Evolutionary conservation across 1,140 invertebrate species (phyloP), one percentile per base, ranked within the genome.

Genomic region (Pseudachorutes palmiensis): DNA sequence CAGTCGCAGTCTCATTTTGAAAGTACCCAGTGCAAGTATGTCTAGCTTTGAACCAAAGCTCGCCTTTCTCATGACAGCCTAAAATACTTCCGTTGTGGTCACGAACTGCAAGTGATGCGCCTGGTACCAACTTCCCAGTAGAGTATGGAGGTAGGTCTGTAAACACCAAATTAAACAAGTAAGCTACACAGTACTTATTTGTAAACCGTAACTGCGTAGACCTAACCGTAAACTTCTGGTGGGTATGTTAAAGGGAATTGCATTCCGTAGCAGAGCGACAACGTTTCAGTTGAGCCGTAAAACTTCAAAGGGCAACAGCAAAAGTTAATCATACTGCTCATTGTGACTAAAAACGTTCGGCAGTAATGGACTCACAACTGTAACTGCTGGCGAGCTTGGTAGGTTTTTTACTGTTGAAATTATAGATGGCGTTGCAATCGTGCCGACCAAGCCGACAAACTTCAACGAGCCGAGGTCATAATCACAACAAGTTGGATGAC

Each of bases 1-100:
- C 30, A 2, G 33, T 45, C 41, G 33, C 22, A 19, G 2, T 63
- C 9, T 19, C 30, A 30, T 64, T 48, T 5, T 51, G 48, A 2
- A 49, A 51, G 28, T 64, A 64, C 1, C n/a, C 36, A 29, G 30
- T 48, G 29, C 14, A 49, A 12, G 30, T 2, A 2, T 5, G 24
- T 26, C 24, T 2, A 31, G 26, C 3, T 29, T 64, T 49, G 41
- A 64, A 41, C 41, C 45, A 64, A 32, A 65, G 49, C 57, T 65
- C 64, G 9, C 64, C 64, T 24, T 65, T 55, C 33, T 32, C 12
- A 5, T 58, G 3, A 29, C 48, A 9, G 2, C 64, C 64, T 2
- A 65, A 2, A 32, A 26, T 2, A 32, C 57, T 33, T 32, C 28
- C n/a, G 14, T 30, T 65, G 5, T 65, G 28, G 32, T 65, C 51